phyloP scores from a whole-genome alignment of 1,140 invertebrate genomes.

The Chrysoperla carnea region DNA sequence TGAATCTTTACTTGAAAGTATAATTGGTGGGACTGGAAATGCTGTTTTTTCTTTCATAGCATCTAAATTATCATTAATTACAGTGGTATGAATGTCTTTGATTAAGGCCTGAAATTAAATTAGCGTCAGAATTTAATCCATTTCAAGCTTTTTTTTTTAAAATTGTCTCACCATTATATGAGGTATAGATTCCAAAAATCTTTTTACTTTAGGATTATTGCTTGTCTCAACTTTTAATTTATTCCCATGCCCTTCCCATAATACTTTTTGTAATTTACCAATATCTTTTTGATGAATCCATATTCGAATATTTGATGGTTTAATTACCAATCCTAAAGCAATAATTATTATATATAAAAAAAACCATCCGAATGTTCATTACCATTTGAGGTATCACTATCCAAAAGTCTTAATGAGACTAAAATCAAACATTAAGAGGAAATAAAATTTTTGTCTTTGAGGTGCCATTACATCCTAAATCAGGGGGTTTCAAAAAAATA shows the following conservation, averaged over 20 bases:
- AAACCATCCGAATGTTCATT: no score
- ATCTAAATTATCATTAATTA: constrained; percentile 57
- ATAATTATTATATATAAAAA: no score
- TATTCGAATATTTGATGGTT: constrained; percentile 72
- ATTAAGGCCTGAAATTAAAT: constrained; percentile 46
- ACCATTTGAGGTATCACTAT: no score
- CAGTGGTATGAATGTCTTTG: constrained; percentile 59
- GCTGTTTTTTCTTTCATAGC: constrained; percentile 41
- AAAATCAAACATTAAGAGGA: no score
- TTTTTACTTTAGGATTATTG: constrained; percentile 58
- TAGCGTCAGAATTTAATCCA: neutral
- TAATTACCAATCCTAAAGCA: constrained; percentile 49
- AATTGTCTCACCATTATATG: constrained; percentile 57
- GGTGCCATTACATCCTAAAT: no score
- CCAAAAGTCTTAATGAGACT: no score
- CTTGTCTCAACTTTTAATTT: constrained; percentile 65
- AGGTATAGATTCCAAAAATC: constrained; percentile 69
- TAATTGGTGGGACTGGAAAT: constrained; percentile 48
- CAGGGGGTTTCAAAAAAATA: no score
- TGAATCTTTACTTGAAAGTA: constrained; percentile 58
- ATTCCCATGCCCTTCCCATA: constrained; percentile 74
- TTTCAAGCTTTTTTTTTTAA: neutral
- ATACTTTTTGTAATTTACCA: constrained; percentile 58
- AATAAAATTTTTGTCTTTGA: no score
- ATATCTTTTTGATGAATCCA: constrained; percentile 84